phyloP scores from a whole-genome alignment of 1,140 invertebrate genomes.

The Apis laboriosa region DNA sequence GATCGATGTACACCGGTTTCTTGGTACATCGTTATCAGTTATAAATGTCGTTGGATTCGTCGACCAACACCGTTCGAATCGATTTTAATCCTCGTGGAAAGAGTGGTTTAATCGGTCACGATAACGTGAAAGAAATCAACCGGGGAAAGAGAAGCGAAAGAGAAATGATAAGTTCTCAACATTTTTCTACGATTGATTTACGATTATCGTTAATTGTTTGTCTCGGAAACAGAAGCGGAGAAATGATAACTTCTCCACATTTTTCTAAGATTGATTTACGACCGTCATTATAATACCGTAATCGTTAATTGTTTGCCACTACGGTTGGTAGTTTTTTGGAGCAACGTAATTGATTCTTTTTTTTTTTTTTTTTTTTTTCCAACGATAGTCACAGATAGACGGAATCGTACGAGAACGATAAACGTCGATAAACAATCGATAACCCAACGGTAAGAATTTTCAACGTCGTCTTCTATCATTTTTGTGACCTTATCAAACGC shows the following conservation, averaged over 20 bases:
- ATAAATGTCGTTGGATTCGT: not conserved
- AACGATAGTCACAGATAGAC: conserved; percentile 9
- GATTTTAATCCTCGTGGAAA: conserved; percentile 25
- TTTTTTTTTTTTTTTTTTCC: no score
- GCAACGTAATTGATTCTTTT: no score
- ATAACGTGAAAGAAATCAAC: conserved; percentile 1
- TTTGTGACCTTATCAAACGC: conserved; percentile 33
- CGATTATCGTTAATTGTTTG: conserved; percentile 19
- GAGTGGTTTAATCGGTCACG: not conserved
- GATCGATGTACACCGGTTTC: not conserved
- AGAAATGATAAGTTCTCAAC: conserved; percentile 11
- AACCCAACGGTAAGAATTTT: conserved; percentile 22
- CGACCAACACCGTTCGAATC: not conserved
- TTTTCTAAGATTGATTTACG: not conserved
- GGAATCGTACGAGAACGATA: conserved; percentile 23
- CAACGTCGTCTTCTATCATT: conserved; percentile 5
- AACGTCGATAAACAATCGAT: conserved; percentile 49
- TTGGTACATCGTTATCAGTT: no score
- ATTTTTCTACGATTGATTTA: not conserved
- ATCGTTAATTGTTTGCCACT: conserved; percentile 11
- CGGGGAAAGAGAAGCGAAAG: not conserved
- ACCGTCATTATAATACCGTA: not conserved
- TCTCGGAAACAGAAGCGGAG: not conserved
- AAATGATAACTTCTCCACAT: conserved; percentile 12
- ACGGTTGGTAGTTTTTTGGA: no score